Evolutionary conservation across 2,888 invertebrate genomes (phyloP).

Genomic region (Mantis religiosa): DNA sequence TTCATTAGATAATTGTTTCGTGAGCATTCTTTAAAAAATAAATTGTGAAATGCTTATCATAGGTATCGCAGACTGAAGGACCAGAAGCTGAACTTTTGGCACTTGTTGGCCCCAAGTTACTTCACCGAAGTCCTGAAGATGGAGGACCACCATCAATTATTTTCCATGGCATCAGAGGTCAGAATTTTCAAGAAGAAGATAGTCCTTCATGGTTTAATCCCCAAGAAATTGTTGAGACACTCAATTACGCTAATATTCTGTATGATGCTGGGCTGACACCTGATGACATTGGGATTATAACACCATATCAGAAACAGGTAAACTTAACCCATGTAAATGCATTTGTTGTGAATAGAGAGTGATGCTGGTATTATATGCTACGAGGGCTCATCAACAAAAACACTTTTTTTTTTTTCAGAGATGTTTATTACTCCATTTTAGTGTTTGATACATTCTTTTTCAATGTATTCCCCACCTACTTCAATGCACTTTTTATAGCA

Average conservation of each 20-base stretch:
- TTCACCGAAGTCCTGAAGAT: constrained; percentile 33
- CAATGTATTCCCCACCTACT: too few relatives aligned
- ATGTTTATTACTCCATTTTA: too few relatives aligned
- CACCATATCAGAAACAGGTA: constrained; percentile 90
- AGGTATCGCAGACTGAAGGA: constrained; percentile 45
- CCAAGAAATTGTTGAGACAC: constrained; percentile 68
- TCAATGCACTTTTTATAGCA: too few relatives aligned
- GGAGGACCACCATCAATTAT: constrained; percentile 55
- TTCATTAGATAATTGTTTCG: too few relatives aligned
- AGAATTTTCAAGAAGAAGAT: constrained; percentile 57
- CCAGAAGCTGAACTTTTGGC: constrained; percentile 43
- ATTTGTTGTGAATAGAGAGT: too few relatives aligned
- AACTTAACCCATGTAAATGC: too few relatives aligned
- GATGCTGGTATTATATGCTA: too few relatives aligned
- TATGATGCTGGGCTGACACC: constrained; percentile 60
- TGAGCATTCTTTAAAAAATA: too few relatives aligned
- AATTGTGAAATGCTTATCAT: constrained; percentile 5
- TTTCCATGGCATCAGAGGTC: constrained; percentile 67
- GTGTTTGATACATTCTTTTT: too few relatives aligned
- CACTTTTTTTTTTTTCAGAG: too few relatives aligned
- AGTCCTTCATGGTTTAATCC: constrained; percentile 89
- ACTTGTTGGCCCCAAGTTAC: constrained; percentile 39
- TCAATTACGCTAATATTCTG: constrained; percentile 60
- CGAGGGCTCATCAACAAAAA: too few relatives aligned
- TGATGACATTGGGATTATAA: constrained; percentile 82